Base-by-base conservation (phyloP, 2,113 vertebrate genomes). In the Gyps fulvus region DNA sequence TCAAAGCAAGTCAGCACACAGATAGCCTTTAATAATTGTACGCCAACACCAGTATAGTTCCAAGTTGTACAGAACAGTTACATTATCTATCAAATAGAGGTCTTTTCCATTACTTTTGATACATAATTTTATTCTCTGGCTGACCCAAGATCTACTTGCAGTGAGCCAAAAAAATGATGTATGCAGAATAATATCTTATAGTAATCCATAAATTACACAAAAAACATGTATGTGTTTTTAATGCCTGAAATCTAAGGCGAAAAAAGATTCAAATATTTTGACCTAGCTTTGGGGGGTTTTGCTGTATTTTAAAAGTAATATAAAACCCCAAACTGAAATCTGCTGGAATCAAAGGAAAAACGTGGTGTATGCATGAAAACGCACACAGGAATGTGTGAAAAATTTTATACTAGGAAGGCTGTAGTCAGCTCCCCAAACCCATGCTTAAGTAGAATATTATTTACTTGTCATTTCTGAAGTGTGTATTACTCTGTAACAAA, bases 111-210 rank as follows among this genome's bases (percentile, higher is more conserved):
- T 45, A 55, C 89, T 82, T 95, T 87, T 40, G 73, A 91, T 97
- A 78, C 72, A 72, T 82, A 72, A 89, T 89, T 89, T 79, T 92
- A 89, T 90, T 95, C 86, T 82, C 73, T 95, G 94, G 94, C 95
- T 97, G 93, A 95, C 94, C 91, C 61, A 76, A 94, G 69, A 38
- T 26, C 76, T 50, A 57, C 55, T 82, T 49, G 11, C 55, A 54
- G 50, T 34, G 45, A 93, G 96, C 93, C 93, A 97, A 93, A 81
- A 88, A 73, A 67, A 84, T 93, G 80, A 96, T 80, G 80, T 49
- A 79, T 94, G 69, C 58, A 61, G 92, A 77, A 87, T 87, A 89
- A 69, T 72, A 93, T 89, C 81, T 79, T 87, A 55, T 0, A 89
- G 57, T 89, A 92, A 93, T 87, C 89, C 94, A 92, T 38, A 78